phyloP scores from a whole-genome alignment of 1,140 invertebrate genomes.

The Tetragonula clypearis region DNA sequence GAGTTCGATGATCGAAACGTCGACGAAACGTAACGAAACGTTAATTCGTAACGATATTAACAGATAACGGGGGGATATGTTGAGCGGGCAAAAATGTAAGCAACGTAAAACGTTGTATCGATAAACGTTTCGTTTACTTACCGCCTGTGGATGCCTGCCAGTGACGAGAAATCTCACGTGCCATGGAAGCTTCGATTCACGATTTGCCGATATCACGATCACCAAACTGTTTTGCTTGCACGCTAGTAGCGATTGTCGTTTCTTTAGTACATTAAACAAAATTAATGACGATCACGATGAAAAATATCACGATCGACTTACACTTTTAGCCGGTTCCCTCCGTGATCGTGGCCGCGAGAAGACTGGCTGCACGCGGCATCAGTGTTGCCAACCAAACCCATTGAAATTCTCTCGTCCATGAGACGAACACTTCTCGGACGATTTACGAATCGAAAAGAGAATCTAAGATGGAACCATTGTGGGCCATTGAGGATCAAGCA shows the following conservation, averaged over 20 bases:
- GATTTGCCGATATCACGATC: background rate
- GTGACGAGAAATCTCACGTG: background rate
- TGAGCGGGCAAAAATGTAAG: background rate
- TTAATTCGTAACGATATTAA: no score
- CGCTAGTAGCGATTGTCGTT: no score
- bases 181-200: background rate
- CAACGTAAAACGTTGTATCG: background rate
- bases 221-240: background rate
- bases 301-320: background rate
- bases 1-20: background rate
- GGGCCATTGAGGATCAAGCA: background rate
- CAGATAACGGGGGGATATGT: background rate
- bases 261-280: background rate
- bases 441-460: background rate
- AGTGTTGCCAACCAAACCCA: conserved; percentile 29
- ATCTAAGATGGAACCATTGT: background rate
- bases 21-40: background rate
- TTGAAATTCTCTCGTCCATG: conserved; percentile 21
- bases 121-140: conserved; percentile 29
- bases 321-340: conserved; percentile 1
- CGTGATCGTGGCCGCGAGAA: conserved; percentile 27
- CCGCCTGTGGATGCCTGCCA: conserved; percentile 13
- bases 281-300: background rate
- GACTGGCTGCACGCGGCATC: conserved; percentile 39
- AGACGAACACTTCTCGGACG: background rate